phyloP scores from a whole-genome alignment of 2,888 invertebrate genomes.

The Disparrhopalites patrizii region DNA sequence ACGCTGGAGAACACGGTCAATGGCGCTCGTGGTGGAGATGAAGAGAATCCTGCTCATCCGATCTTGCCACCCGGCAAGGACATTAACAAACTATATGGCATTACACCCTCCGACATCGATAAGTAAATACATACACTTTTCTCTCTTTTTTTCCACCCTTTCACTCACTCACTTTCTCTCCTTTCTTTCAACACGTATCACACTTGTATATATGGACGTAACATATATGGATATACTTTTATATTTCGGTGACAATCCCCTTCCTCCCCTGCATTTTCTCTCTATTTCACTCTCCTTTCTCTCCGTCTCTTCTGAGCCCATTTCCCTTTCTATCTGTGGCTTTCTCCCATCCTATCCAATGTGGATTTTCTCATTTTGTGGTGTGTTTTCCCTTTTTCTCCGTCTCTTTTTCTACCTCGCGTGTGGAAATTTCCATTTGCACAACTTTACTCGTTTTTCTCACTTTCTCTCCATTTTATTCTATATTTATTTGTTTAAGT shows the following conservation, averaged over 20 bases:
- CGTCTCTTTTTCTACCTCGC: too few species aligned
- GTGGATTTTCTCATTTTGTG: too few species aligned
- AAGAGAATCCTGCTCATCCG: conserved; percentile 52
- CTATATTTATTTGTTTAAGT: too few species aligned
- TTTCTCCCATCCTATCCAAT: too few species aligned
- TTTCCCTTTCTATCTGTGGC: too few species aligned
- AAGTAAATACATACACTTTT: conserved; percentile 56
- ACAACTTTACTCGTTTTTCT: too few species aligned
- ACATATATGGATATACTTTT: neutral
- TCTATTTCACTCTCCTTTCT: neutral
- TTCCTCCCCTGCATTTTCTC: neutral
- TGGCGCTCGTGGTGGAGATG: conserved; percentile 63
- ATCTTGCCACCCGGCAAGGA: conserved; percentile 85
- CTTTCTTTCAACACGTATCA: neutral
- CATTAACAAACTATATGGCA: conserved; percentile 69
- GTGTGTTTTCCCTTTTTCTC: too few species aligned
- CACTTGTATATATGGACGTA: neutral
- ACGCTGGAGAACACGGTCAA: conserved; percentile 88
- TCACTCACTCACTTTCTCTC: neutral
- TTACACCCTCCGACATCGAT: conserved; percentile 97
- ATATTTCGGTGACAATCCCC: neutral
- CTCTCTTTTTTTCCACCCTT: neutral
- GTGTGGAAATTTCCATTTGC: too few species aligned
- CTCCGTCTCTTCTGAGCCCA: too few species aligned
- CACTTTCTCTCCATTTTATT: too few species aligned